Base-by-base conservation (phyloP, 2,113 vertebrate species). In the Abramis brama region DNA sequence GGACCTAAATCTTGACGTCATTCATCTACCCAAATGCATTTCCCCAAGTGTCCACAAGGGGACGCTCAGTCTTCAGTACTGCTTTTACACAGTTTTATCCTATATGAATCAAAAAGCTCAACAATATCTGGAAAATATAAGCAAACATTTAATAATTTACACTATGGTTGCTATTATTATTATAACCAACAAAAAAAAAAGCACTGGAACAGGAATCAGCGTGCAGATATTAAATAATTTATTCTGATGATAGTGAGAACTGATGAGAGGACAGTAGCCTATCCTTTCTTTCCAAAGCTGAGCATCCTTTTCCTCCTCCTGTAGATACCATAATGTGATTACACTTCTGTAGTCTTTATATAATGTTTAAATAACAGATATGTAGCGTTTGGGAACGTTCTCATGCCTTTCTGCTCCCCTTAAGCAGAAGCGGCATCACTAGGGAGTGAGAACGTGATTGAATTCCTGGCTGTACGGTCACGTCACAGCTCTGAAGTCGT, bases 31-130 rank as follows among this genome's bases (percentile, higher is more conserved):
- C 19, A 3, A 59, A 45, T 76, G 33, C 30, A 68, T 19, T 15
- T 21, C 9, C 62, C 39, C 21, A 83, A 25, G 21, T 70, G n/a
- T 27, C 89, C 88, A 88, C 85, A 57, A 83, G 83, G 73, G 82
- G 86, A 70, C 6, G 57, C 74, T 86, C 62, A 85, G 10, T 76
- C 71, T 30, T 78, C n/a, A 86, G 10, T 13, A 52, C 27, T 68
- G 27, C 6, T 7, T 21, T 55, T 27, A 27, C 8, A 19, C 25
- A 52, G 19, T 12, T 36, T 21, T 64, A 19, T 47, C 43, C 19
- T 50, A 66, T 9, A 52, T 45, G 19, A 30, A 11, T 13, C 19
- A 82, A 23, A 68, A 68, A 15, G n/a, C 73, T 15, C n/a, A 76
- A 76, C 6, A 76, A 21, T 55, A 15, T 55, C 27, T 52, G 47